Conservation (phyloP, 23 tunicate species). For the Oikopleura dioica region DNA sequence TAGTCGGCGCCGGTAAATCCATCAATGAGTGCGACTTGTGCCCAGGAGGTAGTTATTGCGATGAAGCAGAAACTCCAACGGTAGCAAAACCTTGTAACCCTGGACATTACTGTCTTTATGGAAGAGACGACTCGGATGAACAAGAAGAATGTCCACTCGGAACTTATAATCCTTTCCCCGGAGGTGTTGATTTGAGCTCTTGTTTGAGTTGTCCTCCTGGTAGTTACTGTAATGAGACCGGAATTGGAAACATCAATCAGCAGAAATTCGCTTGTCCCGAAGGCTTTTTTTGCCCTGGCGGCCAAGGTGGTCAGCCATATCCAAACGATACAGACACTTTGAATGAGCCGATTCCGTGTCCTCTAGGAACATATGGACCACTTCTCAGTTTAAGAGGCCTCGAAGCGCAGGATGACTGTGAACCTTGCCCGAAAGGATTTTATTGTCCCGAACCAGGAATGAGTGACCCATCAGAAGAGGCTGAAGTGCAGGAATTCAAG, state of each 20-base stretch:
- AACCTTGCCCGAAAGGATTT: constrained; percentile 67
- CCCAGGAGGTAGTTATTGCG: constrained; percentile 39
- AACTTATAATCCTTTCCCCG: constrained; percentile 19
- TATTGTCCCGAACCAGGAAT: constrained; percentile 30
- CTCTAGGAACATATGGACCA: not conserved
- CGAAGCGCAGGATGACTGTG: not conserved
- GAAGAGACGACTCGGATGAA: constrained; percentile 55
- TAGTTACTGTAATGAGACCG: constrained; percentile 38
- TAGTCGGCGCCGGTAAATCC: not conserved
- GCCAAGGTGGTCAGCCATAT: constrained; percentile 29
- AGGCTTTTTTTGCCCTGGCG: constrained; percentile 56
- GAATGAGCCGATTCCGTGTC: constrained; percentile 15
- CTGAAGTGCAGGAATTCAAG: constrained; percentile 12
- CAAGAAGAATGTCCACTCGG: constrained; percentile 47
- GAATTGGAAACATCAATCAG: constrained; percentile 31
- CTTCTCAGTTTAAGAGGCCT: not conserved
- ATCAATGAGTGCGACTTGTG: not conserved
- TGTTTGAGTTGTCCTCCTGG: constrained; percentile 42
- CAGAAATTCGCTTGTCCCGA: constrained; percentile 26
- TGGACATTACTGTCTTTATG: constrained; percentile 47
- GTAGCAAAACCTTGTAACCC: constrained; percentile 55
- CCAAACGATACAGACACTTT: constrained; percentile 28
- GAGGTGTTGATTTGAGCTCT: constrained; percentile 13
- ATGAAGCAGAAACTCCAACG: constrained; percentile 16
- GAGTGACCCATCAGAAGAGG: constrained; percentile 30